Evolutionary conservation across 2,888 invertebrate genomes (phyloP), one percentile per base, ranked within the genome.

Genomic region (Anthophora plumipes): DNA sequence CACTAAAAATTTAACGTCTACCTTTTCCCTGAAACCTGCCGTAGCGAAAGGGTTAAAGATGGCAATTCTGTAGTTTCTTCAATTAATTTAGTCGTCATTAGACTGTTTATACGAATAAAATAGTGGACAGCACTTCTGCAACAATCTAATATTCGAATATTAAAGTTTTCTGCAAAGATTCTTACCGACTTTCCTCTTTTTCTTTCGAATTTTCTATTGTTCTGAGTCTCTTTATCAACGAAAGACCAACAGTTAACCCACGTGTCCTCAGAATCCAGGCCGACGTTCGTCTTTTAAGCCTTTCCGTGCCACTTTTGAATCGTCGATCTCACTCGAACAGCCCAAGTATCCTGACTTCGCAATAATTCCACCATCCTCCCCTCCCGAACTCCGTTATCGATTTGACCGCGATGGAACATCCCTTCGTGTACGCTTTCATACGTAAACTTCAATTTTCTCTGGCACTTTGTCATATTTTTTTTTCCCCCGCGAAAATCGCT

Each of bases 261-360:
- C 57, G 22, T 59, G 43, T 37, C 20, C 37, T 43, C 11, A 12
- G 46, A 75, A 74, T 69, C 60, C 60, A 60, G 68, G 75, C 57
- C 77, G 59, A 20, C n/a, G 41, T 48, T 48, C 22, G 25, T 22
- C 61, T 54, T 68, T 86, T 70, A 86, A 86, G 60, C 73, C 57
- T 48, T 63, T 43, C 60, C 48, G 46, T 46, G 61, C 37, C 59
- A 70, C 69, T 80, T 77, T 75, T 64, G 25, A 55, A 63, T 63
- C 68, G 48, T 80, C 61, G 87, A 86, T 85, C 85, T 83, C 82
- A 37, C 85, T 85, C 64, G 85, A 85, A 82, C 71, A 31, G 63
- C 37, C 67, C 43, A 54, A 87, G 87, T 79, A 85, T 83, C 83
- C 80, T 80, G 88, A 86, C 82, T 86, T 85, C 41, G 87, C 80